Conservation (phyloP, 2,113 vertebrate species). For the Phalacrocorax brasilianus region DNA sequence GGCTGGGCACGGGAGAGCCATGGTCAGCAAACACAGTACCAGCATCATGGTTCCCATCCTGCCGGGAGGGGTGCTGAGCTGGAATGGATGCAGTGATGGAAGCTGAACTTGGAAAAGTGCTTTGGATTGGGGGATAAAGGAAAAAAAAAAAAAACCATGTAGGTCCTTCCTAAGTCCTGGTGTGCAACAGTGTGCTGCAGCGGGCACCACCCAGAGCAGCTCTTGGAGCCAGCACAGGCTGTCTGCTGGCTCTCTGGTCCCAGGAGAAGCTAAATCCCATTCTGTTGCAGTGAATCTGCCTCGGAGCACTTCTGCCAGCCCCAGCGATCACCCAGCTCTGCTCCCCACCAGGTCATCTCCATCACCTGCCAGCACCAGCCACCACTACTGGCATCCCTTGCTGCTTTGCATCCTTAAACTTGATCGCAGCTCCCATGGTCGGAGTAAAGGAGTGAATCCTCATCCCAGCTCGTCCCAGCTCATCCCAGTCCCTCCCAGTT, state of each 20-base stretch:
- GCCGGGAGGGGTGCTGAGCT: background rate
- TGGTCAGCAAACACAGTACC: conserved; percentile 6
- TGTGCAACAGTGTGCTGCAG: background rate
- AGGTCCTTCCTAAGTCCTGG: background rate
- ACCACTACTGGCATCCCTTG: accelerated
- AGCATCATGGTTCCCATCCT: conserved; percentile 23
- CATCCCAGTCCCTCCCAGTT: background rate
- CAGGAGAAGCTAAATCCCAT: background rate
- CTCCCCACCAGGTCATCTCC: background rate
- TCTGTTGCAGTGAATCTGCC: accelerated
- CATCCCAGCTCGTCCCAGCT: background rate
- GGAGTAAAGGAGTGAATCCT: accelerated
- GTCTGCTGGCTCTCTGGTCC: background rate
- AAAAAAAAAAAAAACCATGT: background rate
- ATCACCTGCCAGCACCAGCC: accelerated
- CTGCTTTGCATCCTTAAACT: background rate
- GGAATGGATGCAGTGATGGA: accelerated
- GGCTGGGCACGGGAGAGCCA: conserved; percentile 26
- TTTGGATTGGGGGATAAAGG: background rate
- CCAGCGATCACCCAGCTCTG: background rate
- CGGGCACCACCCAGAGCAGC: background rate
- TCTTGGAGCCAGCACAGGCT: accelerated
- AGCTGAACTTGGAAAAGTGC: background rate
- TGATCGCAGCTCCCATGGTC: background rate
- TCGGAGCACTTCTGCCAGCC: background rate